Conservation (phyloP, 2,888 invertebrate species). For the Meloe dianella region DNA sequence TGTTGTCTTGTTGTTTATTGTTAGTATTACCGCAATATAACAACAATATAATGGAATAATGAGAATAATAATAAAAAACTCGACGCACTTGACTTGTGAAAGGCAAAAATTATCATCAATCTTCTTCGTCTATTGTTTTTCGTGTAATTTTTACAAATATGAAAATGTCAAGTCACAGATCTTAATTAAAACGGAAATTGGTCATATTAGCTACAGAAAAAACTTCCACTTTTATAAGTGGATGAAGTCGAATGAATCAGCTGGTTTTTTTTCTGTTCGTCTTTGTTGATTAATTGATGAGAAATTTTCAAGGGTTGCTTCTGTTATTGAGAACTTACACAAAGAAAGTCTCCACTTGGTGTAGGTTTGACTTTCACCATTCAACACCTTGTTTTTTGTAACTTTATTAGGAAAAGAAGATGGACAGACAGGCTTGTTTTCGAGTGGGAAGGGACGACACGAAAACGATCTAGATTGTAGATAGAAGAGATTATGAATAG, state of each 20-base stretch:
- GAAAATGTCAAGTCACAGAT: background rate
- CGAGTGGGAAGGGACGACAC: background rate
- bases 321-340: background rate
- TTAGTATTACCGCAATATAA: background rate
- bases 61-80: constrained; percentile 1
- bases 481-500: background rate
- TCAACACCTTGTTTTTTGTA: background rate
- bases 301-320: background rate
- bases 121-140: background rate
- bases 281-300: background rate
- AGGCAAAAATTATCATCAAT: constrained; percentile 2
- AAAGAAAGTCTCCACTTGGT: background rate
- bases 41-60: background rate
- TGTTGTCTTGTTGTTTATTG: background rate
- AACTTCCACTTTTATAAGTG: background rate
- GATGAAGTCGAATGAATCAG: constrained; percentile 3
- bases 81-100: constrained; percentile 3
- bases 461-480: constrained; percentile 1
- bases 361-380: background rate
- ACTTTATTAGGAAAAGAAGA: background rate
- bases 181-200: constrained; percentile 3
- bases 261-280: background rate
- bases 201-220: background rate
- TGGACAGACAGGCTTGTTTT: background rate
- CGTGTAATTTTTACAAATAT: background rate